Base-by-base conservation (phyloP, 2,888 invertebrate genomes). In the Agonopterix alstromeriana region DNA sequence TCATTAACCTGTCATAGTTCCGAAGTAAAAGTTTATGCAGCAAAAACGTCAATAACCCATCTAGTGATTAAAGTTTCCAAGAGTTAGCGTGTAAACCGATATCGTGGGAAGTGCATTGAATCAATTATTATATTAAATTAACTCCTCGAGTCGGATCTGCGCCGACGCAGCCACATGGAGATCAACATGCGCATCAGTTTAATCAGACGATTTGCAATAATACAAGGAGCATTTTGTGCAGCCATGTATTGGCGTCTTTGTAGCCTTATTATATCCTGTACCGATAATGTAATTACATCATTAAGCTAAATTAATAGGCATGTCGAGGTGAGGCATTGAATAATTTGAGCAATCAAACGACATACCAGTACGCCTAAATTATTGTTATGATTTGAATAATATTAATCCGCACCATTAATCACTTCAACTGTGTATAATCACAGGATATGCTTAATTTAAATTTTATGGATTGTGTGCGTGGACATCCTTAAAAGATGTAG, bases 121-220 rank as follows among this genome's bases (percentile, higher is more conserved):
- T 79, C 64, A 69, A 77, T 80, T 75, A 73, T 65, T 63, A 63
- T 66, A 59, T 61, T 70, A 61, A 73, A 79, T 82, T 79, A 79
- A 63, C 68, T 73, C 45, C 49, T 10, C 12, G 42, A 42, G 58
- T 52, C 44, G 49, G 58, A 50, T 56, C 58, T 61, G 66, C 65
- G 56, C 53, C 53, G 57, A 61, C 58, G 60, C 54, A 59, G 53
- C 56, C 48, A 51, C 50, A 70, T 70, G 65, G 53, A 67, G 70
- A 76, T 73, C 61, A 58, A 63, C 61, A 65, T 67, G 67, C 60
- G 66, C 62, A 55, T 53, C 66, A 63, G 52, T 42, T 47, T 52
- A 38, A 47, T 45, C 47, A 43, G 10, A 3, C 46, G 42, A 14
- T 35, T 46, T 35, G 40, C 38, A 12, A 14, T 14, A 45, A 42